phyloP scores from a whole-genome alignment of 2,113 vertebrate genomes.

The Laticauda laticaudata region DNA sequence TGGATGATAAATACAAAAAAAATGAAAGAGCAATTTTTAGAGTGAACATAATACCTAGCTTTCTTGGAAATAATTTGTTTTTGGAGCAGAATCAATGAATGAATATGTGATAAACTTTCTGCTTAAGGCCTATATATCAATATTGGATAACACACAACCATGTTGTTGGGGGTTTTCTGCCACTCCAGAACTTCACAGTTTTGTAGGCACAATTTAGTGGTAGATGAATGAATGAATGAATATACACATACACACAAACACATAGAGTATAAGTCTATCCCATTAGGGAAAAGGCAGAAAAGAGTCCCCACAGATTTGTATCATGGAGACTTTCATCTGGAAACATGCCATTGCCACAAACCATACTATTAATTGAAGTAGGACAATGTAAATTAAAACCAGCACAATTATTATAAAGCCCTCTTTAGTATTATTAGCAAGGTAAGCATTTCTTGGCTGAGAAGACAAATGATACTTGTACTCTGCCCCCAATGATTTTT shows the following conservation, averaged over 20 bases:
- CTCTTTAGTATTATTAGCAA: not conserved
- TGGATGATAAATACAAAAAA: not conserved
- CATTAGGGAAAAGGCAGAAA: not conserved
- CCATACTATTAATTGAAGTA: not conserved
- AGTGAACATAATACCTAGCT: not conserved
- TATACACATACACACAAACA: not conserved
- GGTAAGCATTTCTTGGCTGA: not conserved
- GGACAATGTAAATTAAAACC: not conserved
- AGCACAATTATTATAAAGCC: not conserved
- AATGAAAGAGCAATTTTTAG: not conserved
- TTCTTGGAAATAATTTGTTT: not conserved
- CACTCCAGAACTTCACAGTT: not conserved
- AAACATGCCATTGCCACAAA: not conserved
- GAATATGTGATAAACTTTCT: not conserved
- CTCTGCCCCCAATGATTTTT: not conserved
- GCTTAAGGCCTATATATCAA: not conserved
- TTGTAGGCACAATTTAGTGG: not conserved
- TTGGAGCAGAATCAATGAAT: not conserved
- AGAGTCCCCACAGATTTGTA: not conserved
- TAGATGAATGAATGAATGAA: not conserved
- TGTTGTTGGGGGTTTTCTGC: not conserved
- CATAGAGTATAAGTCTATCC: not conserved
- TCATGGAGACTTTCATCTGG: not conserved
- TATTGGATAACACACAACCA: not conserved
- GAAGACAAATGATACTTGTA: not conserved